These are phyloP conservation scores for Struthio camelus DNA, from an alignment of 2,113 vertebrate species.

Conservation along the genomic window DNA sequence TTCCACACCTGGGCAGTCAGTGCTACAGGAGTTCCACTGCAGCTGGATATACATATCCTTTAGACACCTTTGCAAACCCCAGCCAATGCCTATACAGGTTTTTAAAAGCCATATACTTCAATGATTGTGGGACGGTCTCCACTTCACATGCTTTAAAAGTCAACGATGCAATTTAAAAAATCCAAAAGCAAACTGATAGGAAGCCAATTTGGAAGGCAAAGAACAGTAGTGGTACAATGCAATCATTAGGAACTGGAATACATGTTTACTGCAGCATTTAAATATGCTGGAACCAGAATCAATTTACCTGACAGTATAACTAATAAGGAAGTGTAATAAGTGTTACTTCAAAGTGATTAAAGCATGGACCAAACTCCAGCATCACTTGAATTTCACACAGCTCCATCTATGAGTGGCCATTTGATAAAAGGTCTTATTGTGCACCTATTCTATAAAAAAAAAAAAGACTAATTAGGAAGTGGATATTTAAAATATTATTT, in stretches of 20 bases:
- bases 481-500: neutral
- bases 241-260: neutral
- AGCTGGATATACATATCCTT: neutral
- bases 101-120: neutral
- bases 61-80: neutral
- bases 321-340: neutral
- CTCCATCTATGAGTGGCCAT: neutral
- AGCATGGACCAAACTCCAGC: neutral
- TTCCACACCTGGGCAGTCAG: neutral
- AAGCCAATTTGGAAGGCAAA: neutral
- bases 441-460: neutral
- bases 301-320: neutral
- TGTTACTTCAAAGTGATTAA: neutral
- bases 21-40: neutral
- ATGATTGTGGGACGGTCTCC: neutral
- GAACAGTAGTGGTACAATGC: neutral
- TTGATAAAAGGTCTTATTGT: neutral
- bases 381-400: neutral
- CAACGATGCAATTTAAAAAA: neutral
- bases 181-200: neutral
- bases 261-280: neutral
- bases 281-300: neutral
- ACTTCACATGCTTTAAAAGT: neutral
- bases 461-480: neutral
- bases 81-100: neutral